Conservation (phyloP, 92 coral and sea anemone species). For the Parazoanthus darwini region DNA sequence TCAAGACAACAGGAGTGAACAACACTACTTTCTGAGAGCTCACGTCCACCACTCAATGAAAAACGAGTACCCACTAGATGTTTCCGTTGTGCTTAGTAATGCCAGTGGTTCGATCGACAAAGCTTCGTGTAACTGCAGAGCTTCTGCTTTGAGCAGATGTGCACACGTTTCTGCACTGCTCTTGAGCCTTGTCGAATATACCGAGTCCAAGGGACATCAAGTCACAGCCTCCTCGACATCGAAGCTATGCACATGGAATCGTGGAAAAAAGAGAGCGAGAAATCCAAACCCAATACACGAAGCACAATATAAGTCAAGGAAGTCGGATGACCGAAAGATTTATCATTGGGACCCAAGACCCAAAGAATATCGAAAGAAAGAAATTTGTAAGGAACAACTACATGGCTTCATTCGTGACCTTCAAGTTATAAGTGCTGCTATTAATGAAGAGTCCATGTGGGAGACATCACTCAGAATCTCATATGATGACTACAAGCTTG, state of each 20-base stretch:
- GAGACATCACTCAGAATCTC: constrained; percentile 33
- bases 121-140: constrained; percentile 38
- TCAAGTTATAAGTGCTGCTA: constrained; percentile 5
- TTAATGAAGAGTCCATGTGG: constrained; percentile 39
- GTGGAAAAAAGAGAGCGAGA: constrained; percentile 49
- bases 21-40: constrained; percentile 27
- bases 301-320: constrained; percentile 35
- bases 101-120: constrained; percentile 42
- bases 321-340: constrained; percentile 11
- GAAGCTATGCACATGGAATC: constrained; percentile 26
- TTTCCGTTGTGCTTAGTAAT: constrained; percentile 37
- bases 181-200: constrained; percentile 20
- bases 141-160: constrained; percentile 30
- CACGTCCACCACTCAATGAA: constrained; percentile 45
- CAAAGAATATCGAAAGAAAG: constrained; percentile 1
- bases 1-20: too few relatives aligned
- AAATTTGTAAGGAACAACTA: constrained; percentile 25
- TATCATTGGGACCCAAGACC: constrained; percentile 44
- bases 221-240: constrained; percentile 11
- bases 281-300: constrained; percentile 24
- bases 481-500: constrained; percentile 32
- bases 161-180: constrained; percentile 14
- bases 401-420: constrained; percentile 1
- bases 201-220: constrained; percentile 20
- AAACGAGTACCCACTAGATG: constrained; percentile 39